Percentiles rank a stretch among this genome's conserved stretches.
phyloP scores from a whole-genome alignment of 2,797 vertebrate genomes.

The Epinephelus malabaricus region DNA sequence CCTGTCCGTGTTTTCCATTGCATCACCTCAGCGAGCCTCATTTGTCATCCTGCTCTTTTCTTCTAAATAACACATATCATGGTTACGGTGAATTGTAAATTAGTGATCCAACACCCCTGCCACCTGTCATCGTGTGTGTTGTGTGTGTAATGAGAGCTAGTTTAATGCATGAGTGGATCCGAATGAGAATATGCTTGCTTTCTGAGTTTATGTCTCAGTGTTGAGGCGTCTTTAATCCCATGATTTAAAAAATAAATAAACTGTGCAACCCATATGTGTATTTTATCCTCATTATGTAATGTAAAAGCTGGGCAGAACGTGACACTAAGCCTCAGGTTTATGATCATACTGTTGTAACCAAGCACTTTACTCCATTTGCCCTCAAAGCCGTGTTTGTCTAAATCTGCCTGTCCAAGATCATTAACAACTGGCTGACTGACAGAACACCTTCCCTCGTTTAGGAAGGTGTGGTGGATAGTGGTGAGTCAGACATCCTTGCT shows the following conservation, averaged over 20 bases:
- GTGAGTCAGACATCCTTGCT: slow-evolving; percentile 19
- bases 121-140: slow-evolving; percentile 7
- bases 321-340: slow-evolving; percentile 43
- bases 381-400: slow-evolving; percentile 70
- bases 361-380: slow-evolving; percentile 71
- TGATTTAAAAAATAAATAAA: background rate
- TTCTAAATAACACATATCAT: background rate
- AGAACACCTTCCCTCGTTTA: background rate
- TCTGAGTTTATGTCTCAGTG: background rate
- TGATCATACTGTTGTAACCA: slow-evolving; percentile 43
- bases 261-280: background rate
- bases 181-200: background rate
- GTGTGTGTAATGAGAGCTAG: slow-evolving; percentile 8
- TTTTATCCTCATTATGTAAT: slow-evolving; percentile 23
- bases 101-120: background rate
- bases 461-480: slow-evolving; percentile 9
- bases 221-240: background rate
- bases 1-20: background rate
- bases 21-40: background rate
- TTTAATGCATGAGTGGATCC: background rate
- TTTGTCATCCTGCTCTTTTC: background rate
- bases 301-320: slow-evolving; percentile 29
- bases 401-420: slow-evolving; percentile 61
- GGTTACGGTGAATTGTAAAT: slow-evolving; percentile 1
- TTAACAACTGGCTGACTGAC: slow-evolving; percentile 60